These are phyloP conservation scores for Cremastinae sp. DNA, from an alignment of 2,888 invertebrate species.

Conservation along the genomic window DNA sequence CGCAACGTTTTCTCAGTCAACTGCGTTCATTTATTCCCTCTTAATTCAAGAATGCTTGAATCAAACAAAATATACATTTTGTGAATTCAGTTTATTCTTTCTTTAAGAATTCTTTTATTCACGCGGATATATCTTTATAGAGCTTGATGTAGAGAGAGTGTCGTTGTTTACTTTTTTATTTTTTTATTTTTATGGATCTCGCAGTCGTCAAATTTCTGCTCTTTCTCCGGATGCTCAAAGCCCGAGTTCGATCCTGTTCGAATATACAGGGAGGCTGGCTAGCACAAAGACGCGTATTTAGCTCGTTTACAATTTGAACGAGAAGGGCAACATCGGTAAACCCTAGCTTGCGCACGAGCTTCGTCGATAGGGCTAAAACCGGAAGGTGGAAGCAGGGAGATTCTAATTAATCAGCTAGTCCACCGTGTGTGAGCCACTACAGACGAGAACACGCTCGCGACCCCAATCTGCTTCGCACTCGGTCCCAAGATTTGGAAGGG, in stretches of 20 bases:
- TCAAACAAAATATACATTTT: too few relatives aligned
- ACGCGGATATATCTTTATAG: too few relatives aligned
- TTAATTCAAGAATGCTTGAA: too few relatives aligned
- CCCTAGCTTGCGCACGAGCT: background rate
- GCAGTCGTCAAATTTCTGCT: constrained; percentile 44
- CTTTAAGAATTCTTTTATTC: too few relatives aligned
- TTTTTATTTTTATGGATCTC: constrained; percentile 44
- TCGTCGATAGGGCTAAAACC: constrained; percentile 47
- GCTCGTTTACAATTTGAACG: constrained; percentile 32
- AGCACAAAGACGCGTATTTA: constrained; percentile 8
- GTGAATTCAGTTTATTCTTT: too few relatives aligned
- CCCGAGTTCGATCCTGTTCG: constrained; percentile 18
- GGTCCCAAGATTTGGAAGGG: background rate
- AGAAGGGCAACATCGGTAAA: constrained; percentile 11
- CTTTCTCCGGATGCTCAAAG: constrained; percentile 42
- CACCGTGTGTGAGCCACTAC: constrained; percentile 59
- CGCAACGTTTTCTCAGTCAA: too few relatives aligned
- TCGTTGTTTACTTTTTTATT: too few relatives aligned
- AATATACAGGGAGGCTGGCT: background rate
- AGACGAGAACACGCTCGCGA: constrained; percentile 61
- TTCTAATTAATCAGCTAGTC: constrained; percentile 78
- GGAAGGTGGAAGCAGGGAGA: constrained; percentile 64
- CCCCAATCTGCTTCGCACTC: constrained; percentile 50
- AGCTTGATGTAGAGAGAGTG: too few relatives aligned
- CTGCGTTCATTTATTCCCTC: too few relatives aligned